A percentile compares a stretch with the other conserved stretches of the same genome.
Conservation (phyloP, 2,888 invertebrate genomes). For the Candidula unifasciata region DNA sequence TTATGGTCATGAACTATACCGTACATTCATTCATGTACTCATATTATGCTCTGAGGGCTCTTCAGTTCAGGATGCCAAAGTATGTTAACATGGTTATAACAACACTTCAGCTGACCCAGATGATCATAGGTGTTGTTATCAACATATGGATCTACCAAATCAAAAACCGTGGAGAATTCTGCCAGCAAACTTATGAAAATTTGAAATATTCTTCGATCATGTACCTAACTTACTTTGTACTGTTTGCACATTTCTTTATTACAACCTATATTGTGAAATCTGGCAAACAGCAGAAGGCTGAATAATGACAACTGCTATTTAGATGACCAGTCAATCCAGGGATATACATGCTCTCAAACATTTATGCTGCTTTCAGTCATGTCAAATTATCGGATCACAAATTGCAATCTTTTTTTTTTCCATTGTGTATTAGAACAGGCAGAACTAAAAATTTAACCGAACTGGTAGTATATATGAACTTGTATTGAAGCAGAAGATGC, state of each 20-base stretch:
- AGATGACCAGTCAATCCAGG: conserved; percentile 6
- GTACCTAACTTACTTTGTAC: conserved; percentile 77
- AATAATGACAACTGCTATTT: conserved; percentile 31
- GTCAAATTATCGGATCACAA: no score
- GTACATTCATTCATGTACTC: conserved; percentile 80
- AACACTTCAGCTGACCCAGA: conserved; percentile 91
- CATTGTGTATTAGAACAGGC: no score
- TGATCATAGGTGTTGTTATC: conserved; percentile 93
- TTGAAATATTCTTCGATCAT: conserved; percentile 75
- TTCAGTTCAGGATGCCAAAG: conserved; percentile 81
- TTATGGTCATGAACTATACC: conserved; percentile 80
- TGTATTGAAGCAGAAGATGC: no score
- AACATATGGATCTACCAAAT: conserved; percentile 86
- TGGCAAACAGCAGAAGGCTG: conserved; percentile 18
- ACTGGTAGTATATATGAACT: no score
- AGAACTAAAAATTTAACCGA: no score
- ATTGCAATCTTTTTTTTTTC: no score
- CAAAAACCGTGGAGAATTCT: conserved; percentile 72
- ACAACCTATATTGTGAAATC: conserved; percentile 69
- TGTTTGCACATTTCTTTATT: conserved; percentile 78
- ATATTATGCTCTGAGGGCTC: conserved; percentile 79
- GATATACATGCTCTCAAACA: not conserved
- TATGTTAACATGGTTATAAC: conserved; percentile 93
- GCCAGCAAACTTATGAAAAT: conserved; percentile 78
- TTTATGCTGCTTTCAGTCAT: no score